These are phyloP conservation scores for Idaea aversata DNA, from an alignment of 2,888 invertebrate genomes.

Conservation along the genomic window DNA sequence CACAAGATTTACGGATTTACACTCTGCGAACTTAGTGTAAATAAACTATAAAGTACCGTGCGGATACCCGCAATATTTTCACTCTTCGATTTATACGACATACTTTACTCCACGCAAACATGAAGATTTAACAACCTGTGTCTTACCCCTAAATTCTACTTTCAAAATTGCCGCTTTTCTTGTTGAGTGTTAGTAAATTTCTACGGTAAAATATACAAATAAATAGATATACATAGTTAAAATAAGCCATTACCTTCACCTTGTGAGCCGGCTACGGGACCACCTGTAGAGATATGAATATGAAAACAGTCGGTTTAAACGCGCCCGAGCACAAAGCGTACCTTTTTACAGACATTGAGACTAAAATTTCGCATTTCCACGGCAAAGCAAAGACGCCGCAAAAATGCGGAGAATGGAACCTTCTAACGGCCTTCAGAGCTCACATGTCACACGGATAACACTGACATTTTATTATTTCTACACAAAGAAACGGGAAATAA, in stretches of 20 bases:
- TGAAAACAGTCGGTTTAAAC: constrained; percentile 45
- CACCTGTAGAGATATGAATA: constrained; percentile 57
- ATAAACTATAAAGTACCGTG: constrained; percentile 9
- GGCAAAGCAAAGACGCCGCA: constrained; percentile 54
- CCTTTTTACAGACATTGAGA: constrained; percentile 53
- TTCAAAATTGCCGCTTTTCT: not conserved
- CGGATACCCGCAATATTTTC: constrained; percentile 13
- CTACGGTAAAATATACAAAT: not conserved
- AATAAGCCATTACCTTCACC: constrained; percentile 25
- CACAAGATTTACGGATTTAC: constrained; percentile 31
- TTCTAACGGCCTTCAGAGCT: constrained; percentile 29
- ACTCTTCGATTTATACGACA: not conserved
- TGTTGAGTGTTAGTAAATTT: not conserved
- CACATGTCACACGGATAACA: constrained; percentile 41
- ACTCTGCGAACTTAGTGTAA: constrained; percentile 16
- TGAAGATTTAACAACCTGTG: not conserved
- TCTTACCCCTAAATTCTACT: not conserved
- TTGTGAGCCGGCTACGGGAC: constrained; percentile 33
- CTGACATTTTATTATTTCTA: constrained; percentile 33
- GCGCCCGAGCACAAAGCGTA: constrained; percentile 51
- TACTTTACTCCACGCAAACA: not conserved
- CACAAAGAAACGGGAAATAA: constrained; percentile 15
- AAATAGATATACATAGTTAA: constrained; percentile 23
- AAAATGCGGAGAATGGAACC: constrained; percentile 56
- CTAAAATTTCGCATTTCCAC: constrained; percentile 55